Percentiles rank a stretch among this genome's conserved stretches.
These are phyloP conservation scores for Gallinago media DNA, from an alignment of 2,113 vertebrate species.

Conservation along the genomic window DNA sequence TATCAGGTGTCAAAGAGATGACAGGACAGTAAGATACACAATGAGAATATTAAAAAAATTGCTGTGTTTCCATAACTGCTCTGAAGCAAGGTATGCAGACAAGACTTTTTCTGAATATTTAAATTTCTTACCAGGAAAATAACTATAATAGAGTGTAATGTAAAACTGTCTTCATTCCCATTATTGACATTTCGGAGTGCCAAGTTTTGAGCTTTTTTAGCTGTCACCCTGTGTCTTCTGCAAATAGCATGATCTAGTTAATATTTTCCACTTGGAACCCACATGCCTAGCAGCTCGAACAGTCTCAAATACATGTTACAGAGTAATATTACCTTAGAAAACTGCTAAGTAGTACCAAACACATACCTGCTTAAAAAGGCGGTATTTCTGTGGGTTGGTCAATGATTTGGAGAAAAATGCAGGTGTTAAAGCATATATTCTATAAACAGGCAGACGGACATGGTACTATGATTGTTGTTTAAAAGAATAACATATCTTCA, in stretches of 20 bases:
- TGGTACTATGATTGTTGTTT: not conserved
- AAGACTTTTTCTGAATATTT: not conserved
- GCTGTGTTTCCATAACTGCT: fast-evolving
- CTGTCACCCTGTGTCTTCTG: conserved; percentile 4
- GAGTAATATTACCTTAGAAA: not conserved
- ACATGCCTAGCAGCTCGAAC: not conserved
- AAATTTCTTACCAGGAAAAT: not conserved
- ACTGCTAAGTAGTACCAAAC: not conserved
- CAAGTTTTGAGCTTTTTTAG: not conserved
- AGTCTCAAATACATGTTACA: not conserved
- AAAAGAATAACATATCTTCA: not conserved
- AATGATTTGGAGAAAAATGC: not conserved
- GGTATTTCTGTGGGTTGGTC: not conserved
- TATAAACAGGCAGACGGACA: not conserved
- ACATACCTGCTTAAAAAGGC: not conserved
- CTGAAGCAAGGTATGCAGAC: not conserved
- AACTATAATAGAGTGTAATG: not conserved
- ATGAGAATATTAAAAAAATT: not conserved
- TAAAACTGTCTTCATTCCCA: not conserved
- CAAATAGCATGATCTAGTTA: conserved; percentile 21
- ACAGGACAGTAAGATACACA: not conserved
- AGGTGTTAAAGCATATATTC: not conserved
- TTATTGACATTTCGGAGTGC: not conserved
- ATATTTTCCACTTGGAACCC: conserved; percentile 32
- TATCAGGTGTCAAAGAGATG: not conserved